Evolutionary conservation across 2,797 vertebrate species (phyloP).

Genomic region (Scyliorhinus canicula): DNA sequence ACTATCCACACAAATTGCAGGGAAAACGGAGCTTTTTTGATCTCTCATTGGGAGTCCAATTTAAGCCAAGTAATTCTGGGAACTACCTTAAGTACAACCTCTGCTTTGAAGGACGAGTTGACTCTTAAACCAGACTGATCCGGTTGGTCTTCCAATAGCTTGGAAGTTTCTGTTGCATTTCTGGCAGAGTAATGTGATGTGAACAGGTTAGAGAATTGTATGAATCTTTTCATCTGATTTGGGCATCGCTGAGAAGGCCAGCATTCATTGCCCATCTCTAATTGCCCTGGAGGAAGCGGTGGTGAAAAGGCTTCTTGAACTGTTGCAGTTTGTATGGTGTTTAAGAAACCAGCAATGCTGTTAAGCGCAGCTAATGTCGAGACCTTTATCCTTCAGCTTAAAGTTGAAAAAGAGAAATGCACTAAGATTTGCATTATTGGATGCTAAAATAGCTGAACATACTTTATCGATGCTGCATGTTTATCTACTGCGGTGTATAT

Average conservation of each 20-base stretch:
- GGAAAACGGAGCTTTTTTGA: background rate
- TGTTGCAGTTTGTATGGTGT: background rate
- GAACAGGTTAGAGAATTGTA: background rate
- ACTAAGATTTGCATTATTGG: background rate
- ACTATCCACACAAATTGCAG: no score
- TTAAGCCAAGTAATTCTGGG: background rate
- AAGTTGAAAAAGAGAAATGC: background rate
- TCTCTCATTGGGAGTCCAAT: background rate
- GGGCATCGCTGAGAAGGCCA: background rate
- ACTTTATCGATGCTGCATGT: background rate
- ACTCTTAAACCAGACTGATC: background rate
- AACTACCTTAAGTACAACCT: background rate
- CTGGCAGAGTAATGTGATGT: background rate
- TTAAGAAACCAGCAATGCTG: background rate
- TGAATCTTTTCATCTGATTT: no score
- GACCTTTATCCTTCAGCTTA: background rate
- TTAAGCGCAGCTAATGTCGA: background rate
- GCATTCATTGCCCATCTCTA: background rate
- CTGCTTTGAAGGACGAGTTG: background rate
- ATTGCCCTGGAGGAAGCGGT: background rate
- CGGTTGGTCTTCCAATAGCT: background rate
- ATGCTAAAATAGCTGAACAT: background rate
- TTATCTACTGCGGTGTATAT: background rate
- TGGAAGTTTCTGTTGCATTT: background rate
- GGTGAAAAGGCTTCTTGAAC: background rate